phyloP scores from a whole-genome alignment of 1,140 invertebrate genomes.

The Drosophila lacteicornis region DNA sequence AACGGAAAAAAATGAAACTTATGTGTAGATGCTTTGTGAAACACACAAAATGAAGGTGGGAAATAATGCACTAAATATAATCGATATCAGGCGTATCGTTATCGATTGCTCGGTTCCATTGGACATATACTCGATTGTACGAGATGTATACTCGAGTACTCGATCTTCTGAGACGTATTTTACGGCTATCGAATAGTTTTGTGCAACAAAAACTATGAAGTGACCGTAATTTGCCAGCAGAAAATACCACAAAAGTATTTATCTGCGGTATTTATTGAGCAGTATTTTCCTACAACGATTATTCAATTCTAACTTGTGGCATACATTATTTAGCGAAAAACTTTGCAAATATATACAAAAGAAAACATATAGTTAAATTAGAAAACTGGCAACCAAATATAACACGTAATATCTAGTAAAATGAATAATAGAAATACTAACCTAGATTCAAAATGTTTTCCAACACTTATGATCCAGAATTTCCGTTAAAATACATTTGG shows the following conservation, averaged over 20 bases:
- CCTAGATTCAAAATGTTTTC: background rate
- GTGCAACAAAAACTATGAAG: conserved; percentile 69
- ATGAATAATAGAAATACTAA: too few relatives aligned
- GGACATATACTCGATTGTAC: background rate
- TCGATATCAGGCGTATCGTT: background rate
- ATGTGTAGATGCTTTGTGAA: conserved; percentile 71
- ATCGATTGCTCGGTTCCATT: background rate
- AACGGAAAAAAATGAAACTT: conserved; percentile 78
- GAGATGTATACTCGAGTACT: background rate
- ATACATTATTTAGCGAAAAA: too few relatives aligned
- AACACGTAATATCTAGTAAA: too few relatives aligned
- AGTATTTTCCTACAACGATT: background rate
- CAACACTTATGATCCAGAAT: background rate
- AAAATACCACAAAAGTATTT: background rate
- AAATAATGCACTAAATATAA: conserved; percentile 5
- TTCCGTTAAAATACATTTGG: background rate
- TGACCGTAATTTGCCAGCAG: conserved; percentile 1
- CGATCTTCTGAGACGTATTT: conserved; percentile 17
- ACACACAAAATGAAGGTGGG: conserved; percentile 15
- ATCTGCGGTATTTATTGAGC: background rate
- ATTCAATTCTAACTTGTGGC: too few relatives aligned
- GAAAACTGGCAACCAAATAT: too few relatives aligned
- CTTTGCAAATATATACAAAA: background rate
- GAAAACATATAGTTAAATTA: background rate
- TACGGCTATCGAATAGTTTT: conserved; percentile 56